Base-by-base conservation (phyloP, 2,888 invertebrate species). In the Keiferia lycopersicella region DNA sequence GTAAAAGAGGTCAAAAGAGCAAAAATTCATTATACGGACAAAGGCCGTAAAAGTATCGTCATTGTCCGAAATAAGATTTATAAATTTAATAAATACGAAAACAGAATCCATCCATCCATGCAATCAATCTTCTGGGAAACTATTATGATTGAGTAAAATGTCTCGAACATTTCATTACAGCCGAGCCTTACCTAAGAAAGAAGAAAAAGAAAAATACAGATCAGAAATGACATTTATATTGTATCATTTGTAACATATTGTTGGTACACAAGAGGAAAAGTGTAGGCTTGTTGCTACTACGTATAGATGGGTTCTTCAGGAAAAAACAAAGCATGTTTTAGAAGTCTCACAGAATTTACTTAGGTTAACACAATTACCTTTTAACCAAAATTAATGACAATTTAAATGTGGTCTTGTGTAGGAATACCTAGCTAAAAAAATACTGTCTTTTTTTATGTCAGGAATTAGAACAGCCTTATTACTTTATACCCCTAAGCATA, bases 211-310 rank as follows among this genome's bases (percentile, higher is more conserved):
- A 53, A 53, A 53, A 18, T 10, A 34, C 34, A 14, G 59, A 59
- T 59, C 38, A 59, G 59, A 59, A 41, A 41, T 20, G 59, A 20
- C 59, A 59, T 59, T 59, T 59, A 59, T 53, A 53, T 53, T 53
- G 51, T 22, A 53, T 22, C 51, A 53, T 53, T 53, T 60, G 26
- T 60, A 45, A 45, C 45, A 41, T 45, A 41, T 26, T 60, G 60
- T 60, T 60, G 60, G 22, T 60, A 41, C 22, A 53, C 11, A 26
- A 22, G 10, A 6, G 14, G 22, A 14, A 6, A 53, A 12, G 51
- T 2, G 51, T 6, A 18, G n/a, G n/a, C n/a, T n/a, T 10, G 20
- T 51, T 53, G 3, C 2, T 14, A 22, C 20, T 12, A 7, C 3
- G 4, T n/a, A n/a, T 0, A n/a, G 45, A n/a, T 16, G n/a, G 45